Conservation (phyloP, 2,888 invertebrate species). For the Drosophila tripunctata region DNA sequence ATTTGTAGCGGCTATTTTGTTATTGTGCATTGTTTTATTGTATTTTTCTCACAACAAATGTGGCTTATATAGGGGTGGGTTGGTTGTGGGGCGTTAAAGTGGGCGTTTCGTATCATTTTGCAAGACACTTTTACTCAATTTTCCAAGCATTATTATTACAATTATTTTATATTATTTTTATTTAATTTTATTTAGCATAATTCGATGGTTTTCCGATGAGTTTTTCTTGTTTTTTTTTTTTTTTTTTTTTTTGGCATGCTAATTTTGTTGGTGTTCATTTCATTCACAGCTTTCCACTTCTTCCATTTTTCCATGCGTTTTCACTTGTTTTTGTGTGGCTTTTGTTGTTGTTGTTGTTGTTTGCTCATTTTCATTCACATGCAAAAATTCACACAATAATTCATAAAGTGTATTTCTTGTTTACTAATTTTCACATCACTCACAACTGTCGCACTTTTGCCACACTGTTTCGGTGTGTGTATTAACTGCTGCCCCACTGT, state of each 20-base stretch:
- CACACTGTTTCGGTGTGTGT: conserved; percentile 36
- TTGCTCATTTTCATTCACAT: conserved; percentile 69
- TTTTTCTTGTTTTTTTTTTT: too few relatives aligned
- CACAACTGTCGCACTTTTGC: conserved; percentile 44
- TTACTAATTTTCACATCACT: conserved; percentile 60
- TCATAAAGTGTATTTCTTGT: conserved; percentile 64
- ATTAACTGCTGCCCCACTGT: too few relatives aligned
- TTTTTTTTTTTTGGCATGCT: conserved; percentile 19
- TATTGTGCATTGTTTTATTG: conserved; percentile 51
- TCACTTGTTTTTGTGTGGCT: conserved; percentile 36
- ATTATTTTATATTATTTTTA: conserved; percentile 11
- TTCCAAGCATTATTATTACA: conserved; percentile 14
- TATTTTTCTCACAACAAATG: conserved; percentile 36
- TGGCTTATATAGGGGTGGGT: neutral
- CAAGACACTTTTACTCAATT: conserved; percentile 41
- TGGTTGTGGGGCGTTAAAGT: neutral
- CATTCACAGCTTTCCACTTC: conserved; percentile 37
- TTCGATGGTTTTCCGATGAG: conserved; percentile 28
- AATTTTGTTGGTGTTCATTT: conserved; percentile 14
- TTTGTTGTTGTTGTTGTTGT: conserved; percentile 12
- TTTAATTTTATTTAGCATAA: conserved; percentile 38
- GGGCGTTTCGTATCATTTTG: conserved; percentile 19
- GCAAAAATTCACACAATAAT: conserved; percentile 76
- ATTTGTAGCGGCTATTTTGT: conserved; percentile 44
- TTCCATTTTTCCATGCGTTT: conserved; percentile 51